phyloP scores from a whole-genome alignment of 2,113 vertebrate species.

The Crypturellus undulatus region DNA sequence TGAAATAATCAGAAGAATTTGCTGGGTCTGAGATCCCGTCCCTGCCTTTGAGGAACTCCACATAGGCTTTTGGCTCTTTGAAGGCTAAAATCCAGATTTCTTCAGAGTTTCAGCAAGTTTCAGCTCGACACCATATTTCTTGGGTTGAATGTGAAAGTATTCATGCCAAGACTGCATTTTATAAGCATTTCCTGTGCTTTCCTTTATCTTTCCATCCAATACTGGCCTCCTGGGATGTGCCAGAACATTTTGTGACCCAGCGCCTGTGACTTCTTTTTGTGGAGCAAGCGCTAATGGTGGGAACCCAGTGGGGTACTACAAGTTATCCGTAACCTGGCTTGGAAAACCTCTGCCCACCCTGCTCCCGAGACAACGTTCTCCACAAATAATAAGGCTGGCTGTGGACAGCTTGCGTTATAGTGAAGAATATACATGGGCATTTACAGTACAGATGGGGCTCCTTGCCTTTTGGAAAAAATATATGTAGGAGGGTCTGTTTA shows the following conservation, averaged over 20 bases:
- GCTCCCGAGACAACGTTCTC: not conserved
- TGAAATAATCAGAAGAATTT: not conserved
- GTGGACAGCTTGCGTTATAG: conserved; percentile 16
- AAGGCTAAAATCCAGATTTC: not conserved
- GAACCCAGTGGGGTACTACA: not conserved
- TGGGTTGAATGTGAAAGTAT: not conserved
- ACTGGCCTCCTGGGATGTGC: conserved; percentile 26
- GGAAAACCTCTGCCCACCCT: not conserved
- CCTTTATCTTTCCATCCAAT: conserved; percentile 1
- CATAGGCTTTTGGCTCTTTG: not conserved
- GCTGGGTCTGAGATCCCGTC: not conserved
- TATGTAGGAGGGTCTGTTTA: not conserved
- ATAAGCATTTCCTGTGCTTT: conserved; percentile 16
- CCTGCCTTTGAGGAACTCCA: conserved; percentile 7
- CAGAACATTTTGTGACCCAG: conserved; percentile 29
- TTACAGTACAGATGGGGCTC: conserved; percentile 37
- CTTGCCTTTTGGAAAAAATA: not conserved
- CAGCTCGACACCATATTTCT: rapidly evolving
- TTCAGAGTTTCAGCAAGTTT: not conserved
- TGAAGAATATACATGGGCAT: conserved; percentile 20
- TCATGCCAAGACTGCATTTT: conserved; percentile 14
- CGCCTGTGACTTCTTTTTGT: conserved; percentile 41
- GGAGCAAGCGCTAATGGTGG: conserved; percentile 7
- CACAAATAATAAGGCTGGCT: not conserved
- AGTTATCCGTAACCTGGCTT: not conserved